Conservation (phyloP, 35 echinoderm and acorn worm species). For the Eucidaris tribuloides region DNA sequence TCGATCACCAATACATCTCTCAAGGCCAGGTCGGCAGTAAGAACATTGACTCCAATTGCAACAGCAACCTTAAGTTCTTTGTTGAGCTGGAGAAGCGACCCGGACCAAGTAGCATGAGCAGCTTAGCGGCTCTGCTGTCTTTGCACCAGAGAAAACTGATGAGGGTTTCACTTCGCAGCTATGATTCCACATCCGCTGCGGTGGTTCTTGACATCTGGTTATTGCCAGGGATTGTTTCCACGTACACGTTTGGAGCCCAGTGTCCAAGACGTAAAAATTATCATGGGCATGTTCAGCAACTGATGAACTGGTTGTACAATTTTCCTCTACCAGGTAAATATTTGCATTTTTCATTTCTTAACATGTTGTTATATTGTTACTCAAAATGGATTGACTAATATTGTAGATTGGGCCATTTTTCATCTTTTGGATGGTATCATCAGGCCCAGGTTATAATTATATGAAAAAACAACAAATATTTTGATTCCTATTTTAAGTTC, state of each 20-base stretch:
- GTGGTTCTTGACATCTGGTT: conserved; percentile 36
- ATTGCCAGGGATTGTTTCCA: not conserved
- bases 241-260: conserved; percentile 11
- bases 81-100: conserved; percentile 10
- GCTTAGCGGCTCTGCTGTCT: conserved; percentile 18
- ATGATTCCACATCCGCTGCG: not conserved
- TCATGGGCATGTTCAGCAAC: not conserved
- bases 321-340: conserved; percentile 39
- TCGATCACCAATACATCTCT: too few species aligned
- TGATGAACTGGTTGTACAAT: conserved; percentile 55
- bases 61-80: not conserved
- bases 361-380: too few species aligned
- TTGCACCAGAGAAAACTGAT: conserved; percentile 2
- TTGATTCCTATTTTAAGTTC: too few species aligned
- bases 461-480: too few species aligned
- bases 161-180: conserved; percentile 32
- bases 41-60: too few species aligned
- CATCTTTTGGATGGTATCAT: too few species aligned
- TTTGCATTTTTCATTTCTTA: too few species aligned
- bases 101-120: not conserved
- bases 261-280: not conserved
- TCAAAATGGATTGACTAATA: too few species aligned
- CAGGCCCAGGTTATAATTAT: too few species aligned
- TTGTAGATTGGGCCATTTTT: too few species aligned
- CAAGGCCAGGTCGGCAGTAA: too few species aligned